Conservation (phyloP, 2,888 invertebrate genomes). For the Caenorhabditis japonica region DNA sequence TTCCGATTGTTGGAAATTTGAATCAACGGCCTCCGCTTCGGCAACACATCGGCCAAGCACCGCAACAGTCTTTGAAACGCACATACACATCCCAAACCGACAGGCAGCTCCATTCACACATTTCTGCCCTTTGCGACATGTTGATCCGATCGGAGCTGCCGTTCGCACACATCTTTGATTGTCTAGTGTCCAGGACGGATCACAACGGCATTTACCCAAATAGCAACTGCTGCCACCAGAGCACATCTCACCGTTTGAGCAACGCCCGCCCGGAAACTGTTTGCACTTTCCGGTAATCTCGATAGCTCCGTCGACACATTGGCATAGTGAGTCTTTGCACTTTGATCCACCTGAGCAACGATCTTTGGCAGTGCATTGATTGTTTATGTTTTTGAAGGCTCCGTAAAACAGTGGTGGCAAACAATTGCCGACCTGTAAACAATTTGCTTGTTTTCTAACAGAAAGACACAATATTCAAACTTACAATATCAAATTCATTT, state of each 20-base stretch:
- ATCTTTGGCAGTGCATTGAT: constrained; percentile 63
- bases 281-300: constrained; percentile 62
- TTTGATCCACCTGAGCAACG: constrained; percentile 72
- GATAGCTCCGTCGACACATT: constrained; percentile 70
- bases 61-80: constrained; percentile 58
- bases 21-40: constrained; percentile 26
- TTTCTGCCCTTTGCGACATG: constrained; percentile 68
- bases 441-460: background rate
- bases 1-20: constrained; percentile 5
- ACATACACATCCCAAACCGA: constrained; percentile 72
- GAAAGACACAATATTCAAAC: background rate
- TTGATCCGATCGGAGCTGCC: constrained; percentile 65
- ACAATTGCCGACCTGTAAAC: constrained; percentile 61
- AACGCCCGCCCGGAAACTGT: constrained; percentile 58
- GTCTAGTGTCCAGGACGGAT: constrained; percentile 42
- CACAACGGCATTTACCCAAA: constrained; percentile 72
- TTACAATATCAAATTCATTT: constrained; percentile 50
- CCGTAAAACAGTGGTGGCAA: constrained; percentile 28
- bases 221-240: constrained; percentile 69
- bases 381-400: constrained; percentile 64
- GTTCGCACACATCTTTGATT: constrained; percentile 59
- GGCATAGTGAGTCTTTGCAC: constrained; percentile 68
- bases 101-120: constrained; percentile 71
- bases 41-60: constrained; percentile 62
- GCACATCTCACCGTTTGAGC: constrained; percentile 72